Evolutionary conservation across 2,113 vertebrate species (phyloP).

Genomic region (Hippocampus barbouri): DNA sequence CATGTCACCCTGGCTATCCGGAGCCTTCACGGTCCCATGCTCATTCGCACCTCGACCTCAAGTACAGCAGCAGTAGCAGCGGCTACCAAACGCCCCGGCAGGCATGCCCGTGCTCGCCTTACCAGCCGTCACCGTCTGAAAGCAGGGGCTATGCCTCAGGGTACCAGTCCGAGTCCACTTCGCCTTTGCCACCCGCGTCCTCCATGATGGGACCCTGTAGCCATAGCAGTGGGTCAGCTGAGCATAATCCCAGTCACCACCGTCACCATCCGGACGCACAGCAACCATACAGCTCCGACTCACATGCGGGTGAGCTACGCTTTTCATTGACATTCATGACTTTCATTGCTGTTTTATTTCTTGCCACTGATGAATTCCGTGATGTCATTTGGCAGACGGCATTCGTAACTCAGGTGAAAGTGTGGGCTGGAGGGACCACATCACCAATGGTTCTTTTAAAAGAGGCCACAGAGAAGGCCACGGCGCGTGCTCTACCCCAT

Average conservation of each 20-base stretch:
- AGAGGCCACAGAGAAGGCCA: conserved; percentile 66
- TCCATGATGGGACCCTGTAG: conserved; percentile 50
- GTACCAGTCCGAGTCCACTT: conserved; percentile 77
- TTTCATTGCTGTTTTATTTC: neutral
- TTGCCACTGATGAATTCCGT: neutral
- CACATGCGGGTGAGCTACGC: conserved; percentile 61
- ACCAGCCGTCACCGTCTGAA: conserved; percentile 75
- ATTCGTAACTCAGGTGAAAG: conserved; percentile 62
- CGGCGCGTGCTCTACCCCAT: conserved; percentile 67
- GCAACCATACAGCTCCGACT: conserved; percentile 58
- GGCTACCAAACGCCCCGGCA: conserved; percentile 74
- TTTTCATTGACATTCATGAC: neutral
- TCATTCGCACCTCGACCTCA: conserved; percentile 74
- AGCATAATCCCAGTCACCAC: conserved; percentile 45
- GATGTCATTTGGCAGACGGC: conserved; percentile 48
- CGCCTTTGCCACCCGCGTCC: conserved; percentile 64
- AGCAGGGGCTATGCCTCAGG: conserved; percentile 76
- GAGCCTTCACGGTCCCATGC: conserved; percentile 67
- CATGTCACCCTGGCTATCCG: conserved; percentile 72
- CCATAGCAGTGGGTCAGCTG: conserved; percentile 49
- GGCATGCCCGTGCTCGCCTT: conserved; percentile 69
- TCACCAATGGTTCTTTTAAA: conserved; percentile 71
- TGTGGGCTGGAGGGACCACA: conserved; percentile 77
- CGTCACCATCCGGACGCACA: conserved; percentile 54
- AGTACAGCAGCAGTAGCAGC: conserved; percentile 78